Percentiles rank a stretch among this genome's conserved stretches.
Evolutionary conservation across 2,888 invertebrate genomes (phyloP).

Genomic region (Dicyrtoma fusca): DNA sequence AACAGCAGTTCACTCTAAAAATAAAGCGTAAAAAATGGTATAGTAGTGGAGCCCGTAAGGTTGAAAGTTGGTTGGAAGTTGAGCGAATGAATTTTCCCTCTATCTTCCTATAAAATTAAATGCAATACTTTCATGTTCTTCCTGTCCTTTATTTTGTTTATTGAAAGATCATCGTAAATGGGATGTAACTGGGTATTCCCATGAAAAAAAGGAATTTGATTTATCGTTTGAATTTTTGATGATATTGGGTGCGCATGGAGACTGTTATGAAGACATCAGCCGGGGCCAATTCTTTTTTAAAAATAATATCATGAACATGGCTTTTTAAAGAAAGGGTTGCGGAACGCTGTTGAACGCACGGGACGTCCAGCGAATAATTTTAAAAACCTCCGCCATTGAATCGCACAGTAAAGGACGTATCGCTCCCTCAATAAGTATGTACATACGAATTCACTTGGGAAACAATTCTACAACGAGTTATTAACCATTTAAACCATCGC

Average conservation of each 20-base stretch:
- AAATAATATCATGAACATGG: no score
- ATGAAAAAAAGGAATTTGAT: conserved; percentile 29
- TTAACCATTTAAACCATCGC: no score
- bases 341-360: neutral
- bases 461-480: no score
- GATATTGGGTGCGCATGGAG: conserved; percentile 18
- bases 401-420: conserved; percentile 4
- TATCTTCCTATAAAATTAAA: no score
- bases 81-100: no score
- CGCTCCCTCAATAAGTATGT: no score
- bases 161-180: conserved; percentile 43
- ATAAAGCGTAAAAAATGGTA: no score
- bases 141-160: conserved; percentile 30
- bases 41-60: no score
- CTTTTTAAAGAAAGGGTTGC: no score
- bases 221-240: conserved; percentile 37
- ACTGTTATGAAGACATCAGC: conserved; percentile 36
- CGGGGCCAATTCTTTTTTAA: neutral
- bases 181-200: conserved; percentile 37
- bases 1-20: no score
- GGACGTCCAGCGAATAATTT: conserved; percentile 22
- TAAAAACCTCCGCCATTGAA: conserved; percentile 30
- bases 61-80: no score
- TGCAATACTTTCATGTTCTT: neutral
- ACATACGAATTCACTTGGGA: no score